phyloP scores from a whole-genome alignment of 1,140 invertebrate genomes.

The Gryllus bimaculatus region DNA sequence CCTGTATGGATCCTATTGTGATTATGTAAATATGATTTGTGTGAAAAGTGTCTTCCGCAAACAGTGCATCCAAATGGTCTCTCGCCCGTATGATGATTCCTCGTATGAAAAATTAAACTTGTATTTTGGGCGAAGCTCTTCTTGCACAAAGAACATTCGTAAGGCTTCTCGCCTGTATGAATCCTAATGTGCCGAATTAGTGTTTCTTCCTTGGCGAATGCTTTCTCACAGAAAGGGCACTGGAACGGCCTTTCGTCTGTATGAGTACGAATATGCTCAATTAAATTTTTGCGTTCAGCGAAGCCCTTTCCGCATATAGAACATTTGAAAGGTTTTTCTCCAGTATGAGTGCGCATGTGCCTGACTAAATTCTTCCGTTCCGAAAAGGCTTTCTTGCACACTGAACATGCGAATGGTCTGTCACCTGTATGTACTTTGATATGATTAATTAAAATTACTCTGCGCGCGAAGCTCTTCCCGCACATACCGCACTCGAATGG shows the following conservation, averaged over 20 bases:
- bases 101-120: too few species aligned
- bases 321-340: not conserved
- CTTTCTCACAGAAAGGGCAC: not conserved
- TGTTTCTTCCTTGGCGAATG: too few species aligned
- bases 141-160: too few species aligned
- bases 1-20: too few species aligned
- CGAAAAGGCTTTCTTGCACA: not conserved
- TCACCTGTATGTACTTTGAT: conserved; percentile 42
- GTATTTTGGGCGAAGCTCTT: too few species aligned
- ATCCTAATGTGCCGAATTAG: too few species aligned
- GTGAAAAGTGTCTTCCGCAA: too few species aligned
- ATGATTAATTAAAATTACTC: conserved; percentile 51
- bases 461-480: conserved; percentile 58
- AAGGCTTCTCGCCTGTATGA: too few species aligned
- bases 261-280: not conserved
- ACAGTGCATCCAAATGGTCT: too few species aligned
- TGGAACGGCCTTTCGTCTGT: conserved; percentile 8
- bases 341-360: conserved; percentile 6
- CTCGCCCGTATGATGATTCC: too few species aligned
- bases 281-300: not conserved
- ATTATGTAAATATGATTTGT: too few species aligned
- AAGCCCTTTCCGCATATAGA: not conserved
- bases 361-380: not conserved
- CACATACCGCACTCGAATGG: conserved; percentile 48
- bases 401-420: not conserved